Conservation (phyloP, 2,113 vertebrate genomes). For the Pangasianodon gigas region DNA sequence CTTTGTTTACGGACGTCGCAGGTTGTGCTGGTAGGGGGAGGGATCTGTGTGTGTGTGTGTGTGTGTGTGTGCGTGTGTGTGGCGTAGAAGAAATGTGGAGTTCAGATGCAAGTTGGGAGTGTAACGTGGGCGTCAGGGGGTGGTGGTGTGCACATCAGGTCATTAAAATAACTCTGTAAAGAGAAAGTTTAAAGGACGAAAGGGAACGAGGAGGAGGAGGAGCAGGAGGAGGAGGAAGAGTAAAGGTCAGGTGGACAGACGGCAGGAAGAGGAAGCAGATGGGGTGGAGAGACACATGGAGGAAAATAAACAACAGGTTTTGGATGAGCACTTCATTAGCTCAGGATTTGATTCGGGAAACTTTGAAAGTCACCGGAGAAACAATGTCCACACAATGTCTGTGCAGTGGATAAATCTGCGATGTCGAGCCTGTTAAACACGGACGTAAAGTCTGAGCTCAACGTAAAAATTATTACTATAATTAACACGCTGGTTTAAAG, state of each 20-base stretch:
- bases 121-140: conserved; percentile 3
- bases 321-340: conserved; percentile 2
- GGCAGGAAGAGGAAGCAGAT: conserved; percentile 46
- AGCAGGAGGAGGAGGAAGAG: neutral
- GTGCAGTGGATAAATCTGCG: neutral
- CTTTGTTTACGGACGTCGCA: conserved; percentile 67
- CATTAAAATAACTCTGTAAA: conserved; percentile 19
- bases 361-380: conserved; percentile 16
- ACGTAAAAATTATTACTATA: neutral
- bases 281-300: conserved; percentile 41
- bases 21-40: conserved; percentile 34
- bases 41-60: conserved; percentile 46
- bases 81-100: conserved; percentile 33
- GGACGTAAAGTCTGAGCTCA: neutral
- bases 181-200: conserved; percentile 39
- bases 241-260: conserved; percentile 32
- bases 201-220: neutral
- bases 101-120: neutral
- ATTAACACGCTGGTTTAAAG: neutral
- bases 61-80: conserved; percentile 35
- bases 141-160: conserved; percentile 54
- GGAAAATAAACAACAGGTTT: conserved; percentile 38
- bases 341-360: conserved; percentile 11
- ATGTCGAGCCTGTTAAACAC: neutral
- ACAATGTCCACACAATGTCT: neutral